These are phyloP conservation scores for Drosophila affinis DNA, from an alignment of 2,888 invertebrate species.

Conservation along the genomic window DNA sequence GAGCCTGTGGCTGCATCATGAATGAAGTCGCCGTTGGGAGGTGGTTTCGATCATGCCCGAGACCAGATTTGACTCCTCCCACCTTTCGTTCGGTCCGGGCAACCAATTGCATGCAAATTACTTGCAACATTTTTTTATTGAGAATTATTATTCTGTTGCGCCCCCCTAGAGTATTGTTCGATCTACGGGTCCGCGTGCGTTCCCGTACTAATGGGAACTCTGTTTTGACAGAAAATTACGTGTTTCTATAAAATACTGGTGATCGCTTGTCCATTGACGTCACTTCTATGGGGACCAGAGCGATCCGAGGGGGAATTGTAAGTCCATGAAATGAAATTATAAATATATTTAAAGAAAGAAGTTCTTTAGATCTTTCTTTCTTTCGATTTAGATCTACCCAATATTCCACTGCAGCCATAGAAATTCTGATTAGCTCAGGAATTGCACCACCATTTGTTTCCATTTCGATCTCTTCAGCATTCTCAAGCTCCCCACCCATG, in stretches of 20 bases:
- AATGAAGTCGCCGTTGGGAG: slow-evolving; percentile 33
- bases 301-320: neutral
- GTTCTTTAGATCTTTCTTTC: no score
- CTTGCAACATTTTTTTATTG: slow-evolving; percentile 40
- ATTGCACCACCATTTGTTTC: neutral
- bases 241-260: slow-evolving; percentile 30
- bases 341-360: neutral
- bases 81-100: slow-evolving; percentile 39
- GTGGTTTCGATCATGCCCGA: slow-evolving; percentile 67
- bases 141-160: slow-evolving; percentile 25
- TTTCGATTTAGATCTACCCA: no score
- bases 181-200: neutral
- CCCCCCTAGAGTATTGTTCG: slow-evolving; percentile 4
- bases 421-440: neutral
- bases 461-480: neutral
- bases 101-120: slow-evolving; percentile 53
- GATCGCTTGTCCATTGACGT: slow-evolving; percentile 25
- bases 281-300: neutral
- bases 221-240: slow-evolving; percentile 31
- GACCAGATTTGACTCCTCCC: slow-evolving; percentile 57
- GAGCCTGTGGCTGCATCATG: slow-evolving; percentile 16
- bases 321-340: neutral
- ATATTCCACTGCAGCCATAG: no score
- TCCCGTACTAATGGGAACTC: slow-evolving; percentile 24
- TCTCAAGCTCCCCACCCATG: neutral